A percentile compares a stretch with the other conserved stretches of the same genome.
Evolutionary conservation across 2,797 vertebrate species (phyloP).

Genomic region (Xiphorhynchus erythropygius): DNA sequence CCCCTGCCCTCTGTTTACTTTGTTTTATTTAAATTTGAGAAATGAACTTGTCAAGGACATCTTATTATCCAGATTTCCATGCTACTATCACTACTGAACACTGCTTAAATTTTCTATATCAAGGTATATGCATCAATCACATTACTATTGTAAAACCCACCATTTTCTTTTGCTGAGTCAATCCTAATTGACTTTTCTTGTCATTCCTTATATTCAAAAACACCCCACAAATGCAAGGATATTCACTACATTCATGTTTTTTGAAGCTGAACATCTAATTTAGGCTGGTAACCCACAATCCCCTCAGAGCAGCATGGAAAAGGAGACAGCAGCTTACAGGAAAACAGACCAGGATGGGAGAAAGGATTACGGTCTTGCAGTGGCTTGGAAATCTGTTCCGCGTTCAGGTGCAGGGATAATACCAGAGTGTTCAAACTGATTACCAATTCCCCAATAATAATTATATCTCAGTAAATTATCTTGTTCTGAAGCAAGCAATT

Average conservation of each 20-base stretch:
- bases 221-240: background rate
- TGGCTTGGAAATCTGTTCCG: background rate
- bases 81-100: background rate
- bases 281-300: background rate
- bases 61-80: background rate
- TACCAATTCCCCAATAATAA: background rate
- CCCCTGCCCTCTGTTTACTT: rapidly evolving
- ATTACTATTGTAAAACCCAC: background rate
- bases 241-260: background rate
- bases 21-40: background rate
- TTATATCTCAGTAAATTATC: background rate
- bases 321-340: background rate
- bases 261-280: background rate
- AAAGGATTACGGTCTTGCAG: background rate
- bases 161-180: background rate
- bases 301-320: background rate
- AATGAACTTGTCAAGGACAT: background rate
- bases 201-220: background rate
- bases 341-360: background rate
- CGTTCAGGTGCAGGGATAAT: background rate
- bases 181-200: background rate
- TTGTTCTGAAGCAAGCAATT: background rate
- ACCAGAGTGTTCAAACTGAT: background rate
- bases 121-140: background rate
- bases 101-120: background rate